These are phyloP conservation scores for Tanytarsus gracilentus DNA, from an alignment of 2,888 invertebrate species.

Conservation along the genomic window DNA sequence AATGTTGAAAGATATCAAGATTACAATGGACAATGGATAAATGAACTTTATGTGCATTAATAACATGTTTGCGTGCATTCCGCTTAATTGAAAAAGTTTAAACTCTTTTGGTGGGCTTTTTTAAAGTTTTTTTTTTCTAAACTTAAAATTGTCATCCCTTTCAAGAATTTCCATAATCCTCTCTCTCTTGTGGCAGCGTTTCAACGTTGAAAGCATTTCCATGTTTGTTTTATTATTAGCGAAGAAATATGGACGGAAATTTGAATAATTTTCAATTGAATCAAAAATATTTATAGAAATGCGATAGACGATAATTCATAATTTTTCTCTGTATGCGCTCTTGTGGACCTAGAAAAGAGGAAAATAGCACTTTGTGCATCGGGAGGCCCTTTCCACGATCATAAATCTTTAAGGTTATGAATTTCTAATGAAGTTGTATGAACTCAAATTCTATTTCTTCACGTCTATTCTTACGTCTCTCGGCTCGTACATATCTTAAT, in stretches of 20 bases:
- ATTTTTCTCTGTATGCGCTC: not conserved
- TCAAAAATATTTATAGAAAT: too few relatives aligned
- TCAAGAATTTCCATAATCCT: not conserved
- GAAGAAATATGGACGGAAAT: not conserved
- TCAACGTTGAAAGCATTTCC: not conserved
- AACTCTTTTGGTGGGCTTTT: too few relatives aligned
- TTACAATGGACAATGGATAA: slow-evolving; percentile 27
- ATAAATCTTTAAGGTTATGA: not conserved
- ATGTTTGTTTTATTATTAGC: slow-evolving; percentile 11
- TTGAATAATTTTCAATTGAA: slow-evolving; percentile 23
- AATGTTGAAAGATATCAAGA: slow-evolving; percentile 19
- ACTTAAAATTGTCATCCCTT: not conserved
- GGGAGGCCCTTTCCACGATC: not conserved
- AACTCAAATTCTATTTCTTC: too few relatives aligned
- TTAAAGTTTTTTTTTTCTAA: too few relatives aligned
- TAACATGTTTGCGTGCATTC: slow-evolving; percentile 20
- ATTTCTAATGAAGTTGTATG: not conserved
- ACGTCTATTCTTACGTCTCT: too few relatives aligned
- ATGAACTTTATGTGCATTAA: slow-evolving; percentile 27
- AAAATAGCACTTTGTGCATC: too few relatives aligned
- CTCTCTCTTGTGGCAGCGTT: not conserved
- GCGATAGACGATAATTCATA: slow-evolving; percentile 6
- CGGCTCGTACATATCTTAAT: too few relatives aligned
- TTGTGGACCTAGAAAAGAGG: too few relatives aligned
- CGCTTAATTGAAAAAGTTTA: slow-evolving; percentile 21